A percentile compares a stretch with the other conserved stretches of the same genome.
These are phyloP conservation scores for Mormyrus lacerda DNA, from an alignment of 2,113 vertebrate species.

Conservation along the genomic window DNA sequence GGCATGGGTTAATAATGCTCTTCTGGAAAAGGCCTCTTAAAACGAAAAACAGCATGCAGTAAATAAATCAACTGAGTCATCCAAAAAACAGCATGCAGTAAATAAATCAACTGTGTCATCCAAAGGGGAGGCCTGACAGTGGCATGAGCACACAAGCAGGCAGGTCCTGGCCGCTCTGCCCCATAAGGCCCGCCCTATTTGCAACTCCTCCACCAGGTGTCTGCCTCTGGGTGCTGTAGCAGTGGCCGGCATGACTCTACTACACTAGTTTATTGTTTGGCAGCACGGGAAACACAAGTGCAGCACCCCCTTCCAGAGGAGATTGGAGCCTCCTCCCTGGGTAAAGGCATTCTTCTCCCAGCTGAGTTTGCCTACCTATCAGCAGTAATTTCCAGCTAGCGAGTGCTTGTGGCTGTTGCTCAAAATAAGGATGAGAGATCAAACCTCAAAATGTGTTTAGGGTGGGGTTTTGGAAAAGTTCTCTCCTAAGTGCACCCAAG, in stretches of 20 bases:
- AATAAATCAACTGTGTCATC: constrained; percentile 1
- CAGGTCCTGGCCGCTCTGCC: background rate
- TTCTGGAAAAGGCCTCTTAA: background rate
- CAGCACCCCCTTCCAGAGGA: background rate
- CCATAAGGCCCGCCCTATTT: background rate
- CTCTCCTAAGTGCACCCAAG: background rate
- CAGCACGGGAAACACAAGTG: background rate
- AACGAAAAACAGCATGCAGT: background rate
- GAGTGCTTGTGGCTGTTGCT: background rate
- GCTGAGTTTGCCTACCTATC: background rate
- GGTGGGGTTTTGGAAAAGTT: background rate
- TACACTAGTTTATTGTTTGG: background rate
- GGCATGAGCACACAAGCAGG: background rate
- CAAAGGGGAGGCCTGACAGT: background rate
- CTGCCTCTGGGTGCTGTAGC: background rate
- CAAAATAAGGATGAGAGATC: background rate
- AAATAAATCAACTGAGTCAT: background rate
- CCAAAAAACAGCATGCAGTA: background rate
- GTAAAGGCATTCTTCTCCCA: background rate
- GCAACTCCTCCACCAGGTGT: background rate
- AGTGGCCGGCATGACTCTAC: background rate
- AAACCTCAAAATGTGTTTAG: background rate
- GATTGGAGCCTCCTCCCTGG: background rate
- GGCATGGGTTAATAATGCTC: constrained; percentile 4
- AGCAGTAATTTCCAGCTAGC: background rate